Percentiles rank a stretch among this genome's conserved stretches.
Evolutionary conservation across 2,113 vertebrate species (phyloP).

Genomic region (Pristiophorus japonicus): DNA sequence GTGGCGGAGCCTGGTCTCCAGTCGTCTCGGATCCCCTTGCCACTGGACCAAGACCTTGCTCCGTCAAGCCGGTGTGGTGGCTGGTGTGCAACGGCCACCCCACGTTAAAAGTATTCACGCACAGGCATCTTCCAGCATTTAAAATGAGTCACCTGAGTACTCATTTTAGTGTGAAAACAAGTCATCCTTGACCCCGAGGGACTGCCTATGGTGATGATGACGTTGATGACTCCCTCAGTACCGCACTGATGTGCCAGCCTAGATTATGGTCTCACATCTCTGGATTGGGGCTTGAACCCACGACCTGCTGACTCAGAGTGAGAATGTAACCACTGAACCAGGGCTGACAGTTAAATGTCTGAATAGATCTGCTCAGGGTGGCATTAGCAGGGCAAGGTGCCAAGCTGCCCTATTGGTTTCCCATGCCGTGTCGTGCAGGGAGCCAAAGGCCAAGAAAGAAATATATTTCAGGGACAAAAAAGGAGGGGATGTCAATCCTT

Average conservation of each 20-base stretch:
- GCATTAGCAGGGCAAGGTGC: background rate
- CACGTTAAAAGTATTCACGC: too few species aligned
- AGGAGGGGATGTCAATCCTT: background rate
- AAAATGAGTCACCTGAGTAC: too few species aligned
- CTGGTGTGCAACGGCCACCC: too few species aligned
- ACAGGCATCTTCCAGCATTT: too few species aligned
- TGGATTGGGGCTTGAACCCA: background rate
- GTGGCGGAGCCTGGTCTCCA: too few species aligned
- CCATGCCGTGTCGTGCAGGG: background rate
- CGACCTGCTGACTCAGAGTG: background rate
- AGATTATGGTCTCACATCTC: background rate
- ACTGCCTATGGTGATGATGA: too few species aligned
- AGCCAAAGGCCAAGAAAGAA: background rate
- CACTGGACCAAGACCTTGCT: too few species aligned
- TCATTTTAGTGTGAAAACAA: too few species aligned
- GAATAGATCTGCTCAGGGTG: background rate
- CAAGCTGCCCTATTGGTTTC: background rate
- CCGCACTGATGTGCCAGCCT: background rate
- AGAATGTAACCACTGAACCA: background rate
- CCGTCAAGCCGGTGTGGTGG: too few species aligned
- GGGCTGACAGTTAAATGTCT: background rate
- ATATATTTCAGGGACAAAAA: background rate
- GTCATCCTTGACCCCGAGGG: too few species aligned
- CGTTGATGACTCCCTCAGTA: background rate
- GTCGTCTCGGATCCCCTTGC: too few species aligned